These are phyloP conservation scores for Synergus laeviventris DNA, from an alignment of 2,888 invertebrate species.

Conservation along the genomic window DNA sequence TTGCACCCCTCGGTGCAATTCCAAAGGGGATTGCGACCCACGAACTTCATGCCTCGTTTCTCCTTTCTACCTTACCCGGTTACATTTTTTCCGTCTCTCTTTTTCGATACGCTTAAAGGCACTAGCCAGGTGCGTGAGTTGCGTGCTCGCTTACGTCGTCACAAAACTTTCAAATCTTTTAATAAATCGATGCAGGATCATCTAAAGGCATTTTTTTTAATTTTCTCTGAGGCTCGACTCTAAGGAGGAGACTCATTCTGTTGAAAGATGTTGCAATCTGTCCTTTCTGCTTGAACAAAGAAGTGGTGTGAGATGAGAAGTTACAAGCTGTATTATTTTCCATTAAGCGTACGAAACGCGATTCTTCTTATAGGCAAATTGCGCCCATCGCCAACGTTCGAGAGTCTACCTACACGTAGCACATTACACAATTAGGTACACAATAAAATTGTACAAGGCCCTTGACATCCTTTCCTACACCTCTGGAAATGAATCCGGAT, in stretches of 20 bases:
- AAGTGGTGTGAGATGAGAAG: not conserved
- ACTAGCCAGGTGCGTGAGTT: slow-evolving; percentile 78
- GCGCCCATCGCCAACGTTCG: not conserved
- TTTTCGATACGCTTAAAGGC: slow-evolving; percentile 69
- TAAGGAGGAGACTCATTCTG: not conserved
- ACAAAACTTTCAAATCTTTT: slow-evolving; percentile 6
- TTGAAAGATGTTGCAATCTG: not conserved
- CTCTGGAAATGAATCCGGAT: slow-evolving; percentile 19
- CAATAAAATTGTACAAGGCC: slow-evolving; percentile 29
- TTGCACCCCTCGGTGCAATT: slow-evolving; percentile 29
- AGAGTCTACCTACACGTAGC: slow-evolving; percentile 17
- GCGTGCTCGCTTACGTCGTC: slow-evolving; percentile 71
- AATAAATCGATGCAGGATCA: not conserved
- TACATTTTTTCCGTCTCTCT: slow-evolving; percentile 65
- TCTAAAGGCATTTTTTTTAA: not conserved
- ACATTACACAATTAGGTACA: slow-evolving; percentile 37
- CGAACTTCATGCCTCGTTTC: not conserved
- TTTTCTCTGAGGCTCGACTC: not conserved
- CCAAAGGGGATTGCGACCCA: slow-evolving; percentile 27
- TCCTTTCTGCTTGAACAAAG: not conserved
- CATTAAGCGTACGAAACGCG: not conserved
- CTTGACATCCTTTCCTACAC: slow-evolving; percentile 32
- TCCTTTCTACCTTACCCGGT: not conserved
- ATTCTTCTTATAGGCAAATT: slow-evolving; percentile 9
- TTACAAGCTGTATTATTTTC: slow-evolving; percentile 9